These are phyloP conservation scores for Tineola bisselliella DNA, from an alignment of 2,888 invertebrate species.

Conservation along the genomic window DNA sequence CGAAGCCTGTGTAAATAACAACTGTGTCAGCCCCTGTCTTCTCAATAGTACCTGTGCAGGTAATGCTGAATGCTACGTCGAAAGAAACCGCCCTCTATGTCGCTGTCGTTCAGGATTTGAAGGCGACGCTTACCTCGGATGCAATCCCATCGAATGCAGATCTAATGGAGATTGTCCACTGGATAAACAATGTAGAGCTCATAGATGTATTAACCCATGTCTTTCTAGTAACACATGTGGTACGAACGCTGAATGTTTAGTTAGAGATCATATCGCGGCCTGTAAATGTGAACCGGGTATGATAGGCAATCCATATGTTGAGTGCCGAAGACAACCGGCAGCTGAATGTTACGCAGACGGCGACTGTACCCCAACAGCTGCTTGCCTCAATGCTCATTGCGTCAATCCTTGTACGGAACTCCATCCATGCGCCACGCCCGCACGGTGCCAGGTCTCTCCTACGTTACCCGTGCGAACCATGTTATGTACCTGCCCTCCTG, in stretches of 20 bases:
- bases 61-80: slow-evolving; percentile 83
- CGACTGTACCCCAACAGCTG: slow-evolving; percentile 82
- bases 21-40: slow-evolving; percentile 87
- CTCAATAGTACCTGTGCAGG: slow-evolving; percentile 81
- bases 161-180: slow-evolving; percentile 88
- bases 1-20: slow-evolving; percentile 85
- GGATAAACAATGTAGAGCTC: slow-evolving; percentile 85
- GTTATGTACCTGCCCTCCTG: slow-evolving; percentile 89
- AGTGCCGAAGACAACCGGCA: slow-evolving; percentile 76
- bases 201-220: slow-evolving; percentile 88
- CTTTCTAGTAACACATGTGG: slow-evolving; percentile 81
- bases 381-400: slow-evolving; percentile 84
- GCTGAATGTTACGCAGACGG: slow-evolving; percentile 83
- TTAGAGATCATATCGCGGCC: slow-evolving; percentile 83
- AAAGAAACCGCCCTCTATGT: slow-evolving; percentile 78
- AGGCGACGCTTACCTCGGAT: slow-evolving; percentile 79
- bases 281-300: slow-evolving; percentile 84
- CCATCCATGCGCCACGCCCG: slow-evolving; percentile 82
- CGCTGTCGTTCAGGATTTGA: slow-evolving; percentile 83
- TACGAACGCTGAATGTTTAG: slow-evolving; percentile 79
- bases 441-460: slow-evolving; percentile 82
- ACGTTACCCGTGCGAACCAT: slow-evolving; percentile 87
- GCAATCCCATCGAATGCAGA: slow-evolving; percentile 83
- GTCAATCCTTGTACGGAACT: slow-evolving; percentile 83
- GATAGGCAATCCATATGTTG: slow-evolving; percentile 83